Evolutionary conservation across 2,888 invertebrate genomes (phyloP).

Genomic region (Biston betularia): DNA sequence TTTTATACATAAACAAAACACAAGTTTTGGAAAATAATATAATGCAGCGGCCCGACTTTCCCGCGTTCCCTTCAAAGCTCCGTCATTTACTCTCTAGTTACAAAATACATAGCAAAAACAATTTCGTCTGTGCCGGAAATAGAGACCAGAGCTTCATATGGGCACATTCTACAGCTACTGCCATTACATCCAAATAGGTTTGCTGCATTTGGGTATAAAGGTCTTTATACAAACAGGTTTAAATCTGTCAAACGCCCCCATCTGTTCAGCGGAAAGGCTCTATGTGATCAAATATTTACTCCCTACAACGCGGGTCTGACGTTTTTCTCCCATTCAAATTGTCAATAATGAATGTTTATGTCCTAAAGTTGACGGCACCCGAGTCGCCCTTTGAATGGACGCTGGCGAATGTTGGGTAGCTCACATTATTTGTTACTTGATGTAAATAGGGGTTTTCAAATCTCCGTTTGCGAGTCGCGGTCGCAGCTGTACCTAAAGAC

Average conservation of each 20-base stretch:
- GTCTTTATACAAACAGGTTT: slow-evolving; percentile 26
- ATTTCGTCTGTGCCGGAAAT: too few species aligned
- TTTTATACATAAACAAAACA: too few species aligned
- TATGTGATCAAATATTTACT: slow-evolving; percentile 77
- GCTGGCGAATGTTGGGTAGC: slow-evolving; percentile 13
- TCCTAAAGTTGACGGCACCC: slow-evolving; percentile 36
- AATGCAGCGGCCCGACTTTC: too few species aligned
- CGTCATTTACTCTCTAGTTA: too few species aligned
- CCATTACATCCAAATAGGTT: slow-evolving; percentile 7
- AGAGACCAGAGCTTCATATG: too few species aligned
- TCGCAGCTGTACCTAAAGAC: slow-evolving; percentile 2
- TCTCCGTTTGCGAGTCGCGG: slow-evolving; percentile 4
- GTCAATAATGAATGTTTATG: slow-evolving; percentile 73
- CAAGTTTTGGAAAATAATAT: too few species aligned
- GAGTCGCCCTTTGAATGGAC: slow-evolving; percentile 24
- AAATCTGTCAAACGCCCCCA: slow-evolving; percentile 50
- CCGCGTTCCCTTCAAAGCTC: too few species aligned
- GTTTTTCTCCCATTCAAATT: slow-evolving; percentile 73
- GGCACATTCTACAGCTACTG: neutral
- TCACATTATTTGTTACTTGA: slow-evolving; percentile 10
- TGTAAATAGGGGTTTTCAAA: slow-evolving; percentile 13
- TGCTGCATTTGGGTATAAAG: neutral
- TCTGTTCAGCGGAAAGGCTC: slow-evolving; percentile 53
- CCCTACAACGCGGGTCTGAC: slow-evolving; percentile 73
- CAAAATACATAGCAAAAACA: too few species aligned